A percentile compares a stretch with the other conserved stretches of the same genome.
Evolutionary conservation across 2,113 vertebrate species (phyloP).

Genomic region (Xiphias gladius): DNA sequence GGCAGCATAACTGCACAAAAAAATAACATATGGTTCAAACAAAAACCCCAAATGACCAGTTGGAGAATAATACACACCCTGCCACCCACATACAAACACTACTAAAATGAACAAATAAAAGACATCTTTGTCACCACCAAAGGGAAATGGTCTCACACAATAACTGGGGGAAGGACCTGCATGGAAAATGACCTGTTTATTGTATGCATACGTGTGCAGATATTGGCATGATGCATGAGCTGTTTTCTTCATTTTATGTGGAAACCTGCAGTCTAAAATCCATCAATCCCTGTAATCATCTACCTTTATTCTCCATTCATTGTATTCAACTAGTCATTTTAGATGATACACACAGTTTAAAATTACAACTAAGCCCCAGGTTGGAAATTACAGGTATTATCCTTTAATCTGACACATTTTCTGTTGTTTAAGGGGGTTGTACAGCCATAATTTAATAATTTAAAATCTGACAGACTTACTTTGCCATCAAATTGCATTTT

Average conservation of each 20-base stretch:
- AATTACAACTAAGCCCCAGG: no score
- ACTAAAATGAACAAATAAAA: constrained; percentile 9
- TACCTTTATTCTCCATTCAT: not conserved
- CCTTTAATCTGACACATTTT: no score
- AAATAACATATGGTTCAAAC: constrained; percentile 23
- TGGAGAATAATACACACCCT: not conserved
- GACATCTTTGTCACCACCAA: not conserved
- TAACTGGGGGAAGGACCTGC: constrained; percentile 4
- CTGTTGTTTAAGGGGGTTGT: no score
- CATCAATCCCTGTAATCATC: not conserved
- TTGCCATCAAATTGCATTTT: no score
- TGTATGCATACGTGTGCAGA: not conserved
- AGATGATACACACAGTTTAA: no score
- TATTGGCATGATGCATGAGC: not conserved
- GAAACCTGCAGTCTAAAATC: not conserved
- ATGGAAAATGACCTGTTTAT: not conserved
- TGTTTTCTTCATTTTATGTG: not conserved
- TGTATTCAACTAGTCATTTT: not conserved
- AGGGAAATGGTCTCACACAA: not conserved
- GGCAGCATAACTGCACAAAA: not conserved
- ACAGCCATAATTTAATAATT: no score
- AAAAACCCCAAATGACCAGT: constrained; percentile 26
- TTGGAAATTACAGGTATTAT: no score
- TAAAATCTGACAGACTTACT: no score
- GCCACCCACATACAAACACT: not conserved